Evolutionary conservation across 2,797 vertebrate species (phyloP).

Genomic region (Brachyalestes nurse): DNA sequence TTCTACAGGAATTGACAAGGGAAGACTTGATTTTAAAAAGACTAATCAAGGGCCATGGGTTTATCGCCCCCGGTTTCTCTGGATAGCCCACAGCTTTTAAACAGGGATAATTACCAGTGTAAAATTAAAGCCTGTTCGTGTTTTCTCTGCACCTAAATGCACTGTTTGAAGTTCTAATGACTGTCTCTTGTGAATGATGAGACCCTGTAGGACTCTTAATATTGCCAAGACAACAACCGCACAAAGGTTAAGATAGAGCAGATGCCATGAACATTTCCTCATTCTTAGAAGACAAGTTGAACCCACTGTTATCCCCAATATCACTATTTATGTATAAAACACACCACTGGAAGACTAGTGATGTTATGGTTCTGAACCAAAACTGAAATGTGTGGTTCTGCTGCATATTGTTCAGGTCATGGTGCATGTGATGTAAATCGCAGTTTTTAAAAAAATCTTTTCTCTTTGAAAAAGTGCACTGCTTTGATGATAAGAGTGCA

Average conservation of each 20-base stretch:
- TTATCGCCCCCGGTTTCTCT: slow-evolving; percentile 59
- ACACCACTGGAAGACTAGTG: not conserved
- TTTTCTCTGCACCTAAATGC: slow-evolving; percentile 62
- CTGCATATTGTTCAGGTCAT: no score
- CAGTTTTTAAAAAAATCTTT: no score
- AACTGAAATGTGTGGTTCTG: no score
- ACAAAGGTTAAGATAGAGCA: slow-evolving; percentile 37
- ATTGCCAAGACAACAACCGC: slow-evolving; percentile 58
- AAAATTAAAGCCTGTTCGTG: slow-evolving; percentile 67
- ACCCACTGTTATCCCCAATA: not conserved
- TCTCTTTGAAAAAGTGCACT: no score
- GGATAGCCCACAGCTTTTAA: slow-evolving; percentile 67
- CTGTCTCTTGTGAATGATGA: slow-evolving; percentile 60
- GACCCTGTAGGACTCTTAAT: slow-evolving; percentile 59
- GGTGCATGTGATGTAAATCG: no score
- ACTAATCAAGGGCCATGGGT: slow-evolving; percentile 63
- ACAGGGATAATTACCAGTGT: slow-evolving; percentile 69
- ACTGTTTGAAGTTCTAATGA: slow-evolving; percentile 68
- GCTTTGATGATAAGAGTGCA: no score
- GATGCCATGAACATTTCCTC: slow-evolving; percentile 26
- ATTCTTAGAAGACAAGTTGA: not conserved
- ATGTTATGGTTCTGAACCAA: no score
- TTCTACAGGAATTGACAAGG: slow-evolving; percentile 62
- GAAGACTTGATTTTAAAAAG: slow-evolving; percentile 65
- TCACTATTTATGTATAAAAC: not conserved